Evolutionary conservation across 2,888 invertebrate species (phyloP).

Genomic region (Sussaba pulchella): DNA sequence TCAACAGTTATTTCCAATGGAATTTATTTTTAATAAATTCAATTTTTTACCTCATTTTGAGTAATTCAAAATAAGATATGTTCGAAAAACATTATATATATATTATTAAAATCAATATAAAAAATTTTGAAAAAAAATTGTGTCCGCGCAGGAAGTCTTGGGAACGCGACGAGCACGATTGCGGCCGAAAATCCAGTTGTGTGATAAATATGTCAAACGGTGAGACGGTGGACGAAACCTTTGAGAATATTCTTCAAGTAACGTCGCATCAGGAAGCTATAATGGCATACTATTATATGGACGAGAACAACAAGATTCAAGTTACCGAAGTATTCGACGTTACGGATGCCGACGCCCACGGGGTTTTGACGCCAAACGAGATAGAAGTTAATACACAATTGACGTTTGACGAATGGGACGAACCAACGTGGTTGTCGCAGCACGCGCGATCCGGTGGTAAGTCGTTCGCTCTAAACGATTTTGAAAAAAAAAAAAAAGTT

Average conservation of each 20-base stretch:
- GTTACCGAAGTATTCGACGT: slow-evolving; percentile 96
- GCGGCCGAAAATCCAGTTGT: slow-evolving; percentile 76
- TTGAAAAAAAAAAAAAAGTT: no score
- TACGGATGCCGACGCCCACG: slow-evolving; percentile 90
- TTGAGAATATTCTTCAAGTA: slow-evolving; percentile 88
- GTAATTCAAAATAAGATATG: no score
- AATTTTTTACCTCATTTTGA: no score
- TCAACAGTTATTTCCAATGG: no score
- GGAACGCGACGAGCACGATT: slow-evolving; percentile 71
- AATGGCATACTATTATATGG: slow-evolving; percentile 96
- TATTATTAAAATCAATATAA: no score
- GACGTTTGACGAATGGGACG: slow-evolving; percentile 89
- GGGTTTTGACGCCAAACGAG: slow-evolving; percentile 87
- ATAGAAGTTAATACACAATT: slow-evolving; percentile 87
- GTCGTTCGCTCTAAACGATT: slow-evolving; percentile 23
- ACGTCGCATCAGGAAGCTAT: slow-evolving; percentile 95
- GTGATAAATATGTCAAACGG: slow-evolving; percentile 80
- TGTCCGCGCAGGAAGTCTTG: slow-evolving; percentile 74
- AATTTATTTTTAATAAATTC: no score
- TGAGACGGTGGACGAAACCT: slow-evolving; percentile 84
- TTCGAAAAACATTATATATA: no score
- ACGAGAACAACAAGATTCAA: slow-evolving; percentile 94
- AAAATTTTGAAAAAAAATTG: not conserved
- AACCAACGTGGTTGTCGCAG: slow-evolving; percentile 82
- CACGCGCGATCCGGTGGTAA: slow-evolving; percentile 77